These are phyloP conservation scores for Rhodophaea formosa DNA, from an alignment of 2,888 invertebrate species.

Conservation along the genomic window DNA sequence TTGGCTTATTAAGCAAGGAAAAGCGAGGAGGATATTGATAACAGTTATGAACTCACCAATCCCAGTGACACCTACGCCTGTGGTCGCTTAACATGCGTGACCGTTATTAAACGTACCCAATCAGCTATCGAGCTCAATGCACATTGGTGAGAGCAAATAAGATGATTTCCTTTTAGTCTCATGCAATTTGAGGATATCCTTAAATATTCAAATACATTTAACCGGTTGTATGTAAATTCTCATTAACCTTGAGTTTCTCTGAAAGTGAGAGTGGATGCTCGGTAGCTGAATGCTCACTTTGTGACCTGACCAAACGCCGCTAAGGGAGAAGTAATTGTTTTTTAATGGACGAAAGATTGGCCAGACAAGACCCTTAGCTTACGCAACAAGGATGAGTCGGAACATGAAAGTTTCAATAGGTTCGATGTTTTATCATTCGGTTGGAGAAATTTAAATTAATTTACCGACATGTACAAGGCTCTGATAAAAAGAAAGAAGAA, in stretches of 20 bases:
- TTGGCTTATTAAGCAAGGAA: background rate
- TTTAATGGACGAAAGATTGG: constrained; percentile 42
- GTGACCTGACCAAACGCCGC: constrained; percentile 30
- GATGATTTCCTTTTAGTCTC: background rate
- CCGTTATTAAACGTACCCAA: too few relatives aligned
- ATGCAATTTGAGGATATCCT: constrained; percentile 12
- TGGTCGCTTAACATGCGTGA: too few relatives aligned
- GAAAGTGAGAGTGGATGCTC: constrained; percentile 12
- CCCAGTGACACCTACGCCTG: too few relatives aligned
- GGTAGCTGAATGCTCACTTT: constrained; percentile 24
- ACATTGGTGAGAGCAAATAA: background rate
- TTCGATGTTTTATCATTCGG: background rate
- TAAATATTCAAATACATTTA: constrained; percentile 10
- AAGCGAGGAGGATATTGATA: background rate
- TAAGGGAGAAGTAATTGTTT: constrained; percentile 48
- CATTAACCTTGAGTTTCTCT: constrained; percentile 15
- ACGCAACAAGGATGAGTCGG: constrained; percentile 28
- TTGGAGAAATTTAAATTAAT: background rate
- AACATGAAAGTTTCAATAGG: background rate
- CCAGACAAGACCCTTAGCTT: constrained; percentile 30
- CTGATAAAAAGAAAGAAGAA: background rate
- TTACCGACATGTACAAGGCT: background rate
- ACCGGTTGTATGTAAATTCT: constrained; percentile 8
- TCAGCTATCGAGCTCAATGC: background rate
- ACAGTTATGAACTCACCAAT: too few relatives aligned